A percentile compares a stretch with the other conserved stretches of the same genome.
These are phyloP conservation scores for Tyria jacobaeae DNA, from an alignment of 2,888 invertebrate species.

Conservation along the genomic window DNA sequence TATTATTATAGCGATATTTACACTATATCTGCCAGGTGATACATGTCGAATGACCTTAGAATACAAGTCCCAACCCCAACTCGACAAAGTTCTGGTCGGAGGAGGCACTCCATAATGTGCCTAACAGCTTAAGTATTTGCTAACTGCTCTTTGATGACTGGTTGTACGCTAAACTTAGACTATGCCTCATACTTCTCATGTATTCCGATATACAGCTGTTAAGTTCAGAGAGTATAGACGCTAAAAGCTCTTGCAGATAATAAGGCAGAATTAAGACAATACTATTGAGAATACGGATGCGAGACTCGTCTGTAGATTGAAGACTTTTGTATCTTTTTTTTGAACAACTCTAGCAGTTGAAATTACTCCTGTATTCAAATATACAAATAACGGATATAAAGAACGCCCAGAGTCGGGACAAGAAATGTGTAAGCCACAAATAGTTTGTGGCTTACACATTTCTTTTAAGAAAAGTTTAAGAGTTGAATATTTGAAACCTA, in stretches of 20 bases:
- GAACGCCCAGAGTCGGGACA: no score
- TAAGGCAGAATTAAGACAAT: background rate
- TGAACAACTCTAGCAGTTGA: no score
- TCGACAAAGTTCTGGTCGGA: conserved; percentile 9
- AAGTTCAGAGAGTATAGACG: no score
- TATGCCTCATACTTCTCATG: conserved; percentile 11
- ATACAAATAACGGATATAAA: no score
- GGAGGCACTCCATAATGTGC: conserved; percentile 51
- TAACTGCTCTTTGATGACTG: conserved; percentile 72
- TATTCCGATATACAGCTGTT: background rate
- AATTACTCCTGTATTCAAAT: no score
- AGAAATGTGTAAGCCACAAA: no score
- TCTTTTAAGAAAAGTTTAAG: no score
- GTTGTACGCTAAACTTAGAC: conserved; percentile 44
- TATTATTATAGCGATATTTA: background rate
- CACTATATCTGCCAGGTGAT: background rate
- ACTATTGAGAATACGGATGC: background rate
- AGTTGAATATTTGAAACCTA: no score
- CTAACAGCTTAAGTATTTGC: conserved; percentile 71
- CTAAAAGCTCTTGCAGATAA: background rate
- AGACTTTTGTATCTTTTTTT: no score
- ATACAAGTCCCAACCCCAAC: conserved; percentile 3
- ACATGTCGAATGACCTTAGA: conserved; percentile 5
- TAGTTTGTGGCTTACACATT: no score
- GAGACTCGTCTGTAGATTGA: background rate